phyloP scores from a whole-genome alignment of 2,888 invertebrate genomes.

The Coremacera marginata region DNA sequence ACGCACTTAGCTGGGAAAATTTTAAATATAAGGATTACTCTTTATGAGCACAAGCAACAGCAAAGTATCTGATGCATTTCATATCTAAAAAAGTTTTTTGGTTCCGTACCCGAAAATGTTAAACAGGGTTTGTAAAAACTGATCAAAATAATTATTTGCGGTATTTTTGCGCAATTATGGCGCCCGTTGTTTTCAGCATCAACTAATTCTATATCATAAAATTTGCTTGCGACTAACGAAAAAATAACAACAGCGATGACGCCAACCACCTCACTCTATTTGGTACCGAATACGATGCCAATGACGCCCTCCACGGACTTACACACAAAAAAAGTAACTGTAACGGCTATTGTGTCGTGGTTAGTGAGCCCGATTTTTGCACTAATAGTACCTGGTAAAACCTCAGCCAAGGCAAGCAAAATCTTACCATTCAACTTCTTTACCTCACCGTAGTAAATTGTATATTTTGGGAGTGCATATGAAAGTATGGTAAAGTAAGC shows the following conservation, averaged over 20 bases:
- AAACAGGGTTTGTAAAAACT: not conserved
- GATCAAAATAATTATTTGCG: not conserved
- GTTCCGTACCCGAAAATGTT: no score
- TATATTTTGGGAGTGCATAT: no score
- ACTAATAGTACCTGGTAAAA: no score
- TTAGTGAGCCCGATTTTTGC: no score
- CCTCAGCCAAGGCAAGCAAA: no score
- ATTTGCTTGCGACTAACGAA: not conserved
- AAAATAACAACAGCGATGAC: not conserved
- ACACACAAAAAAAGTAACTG: not conserved
- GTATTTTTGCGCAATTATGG: slow-evolving; percentile 16
- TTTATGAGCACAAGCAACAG: no score
- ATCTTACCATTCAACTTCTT: no score
- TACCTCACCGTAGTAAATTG: no score
- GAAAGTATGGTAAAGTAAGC: no score
- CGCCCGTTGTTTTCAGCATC: not conserved
- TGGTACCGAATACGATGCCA: not conserved
- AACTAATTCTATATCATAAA: not conserved
- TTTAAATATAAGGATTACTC: not conserved
- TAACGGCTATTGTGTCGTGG: not conserved
- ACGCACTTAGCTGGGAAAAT: not conserved
- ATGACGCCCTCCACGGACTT: no score
- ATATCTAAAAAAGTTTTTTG: no score
- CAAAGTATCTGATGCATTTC: no score
- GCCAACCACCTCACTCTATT: slow-evolving; percentile 1